These are phyloP conservation scores for Eurytoma adleriae DNA, from an alignment of 2,888 invertebrate genomes.

Conservation along the genomic window DNA sequence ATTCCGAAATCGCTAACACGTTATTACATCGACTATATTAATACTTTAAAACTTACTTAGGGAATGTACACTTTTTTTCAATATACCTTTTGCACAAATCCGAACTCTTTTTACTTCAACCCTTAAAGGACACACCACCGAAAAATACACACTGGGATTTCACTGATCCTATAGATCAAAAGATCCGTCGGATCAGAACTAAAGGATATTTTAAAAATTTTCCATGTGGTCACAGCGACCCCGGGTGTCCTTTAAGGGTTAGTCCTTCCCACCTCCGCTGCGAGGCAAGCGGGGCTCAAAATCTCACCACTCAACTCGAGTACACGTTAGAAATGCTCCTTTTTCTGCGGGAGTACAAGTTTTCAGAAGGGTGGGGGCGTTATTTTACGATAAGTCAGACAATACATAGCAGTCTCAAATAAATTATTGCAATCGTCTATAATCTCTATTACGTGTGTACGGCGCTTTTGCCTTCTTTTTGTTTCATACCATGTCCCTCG, in stretches of 20 bases:
- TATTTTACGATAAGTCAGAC: slow-evolving; percentile 31
- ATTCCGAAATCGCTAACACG: slow-evolving; percentile 14
- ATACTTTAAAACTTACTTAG: slow-evolving; percentile 16
- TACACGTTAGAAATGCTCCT: slow-evolving; percentile 23
- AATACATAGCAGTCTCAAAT: slow-evolving; percentile 55
- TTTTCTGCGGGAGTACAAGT: background rate
- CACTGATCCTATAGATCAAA: too few relatives aligned
- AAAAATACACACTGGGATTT: too few relatives aligned
- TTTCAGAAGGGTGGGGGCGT: background rate
- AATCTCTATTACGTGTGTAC: slow-evolving; percentile 34
- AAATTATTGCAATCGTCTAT: slow-evolving; percentile 57
- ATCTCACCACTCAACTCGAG: slow-evolving; percentile 7
- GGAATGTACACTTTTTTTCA: slow-evolving; percentile 25
- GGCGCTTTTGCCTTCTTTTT: background rate
- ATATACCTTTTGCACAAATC: background rate
- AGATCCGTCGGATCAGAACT: background rate
- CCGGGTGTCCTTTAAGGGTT: too few relatives aligned
- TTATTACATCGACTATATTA: slow-evolving; percentile 7
- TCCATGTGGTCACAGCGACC: too few relatives aligned
- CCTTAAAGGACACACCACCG: background rate
- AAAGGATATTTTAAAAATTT: background rate
- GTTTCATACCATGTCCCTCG: background rate
- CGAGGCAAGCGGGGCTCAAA: background rate
- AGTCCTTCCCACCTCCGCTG: too few relatives aligned
- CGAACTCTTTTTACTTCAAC: background rate